Base-by-base conservation (phyloP, 1,140 invertebrate genomes). In the Drosophila hydei region DNA sequence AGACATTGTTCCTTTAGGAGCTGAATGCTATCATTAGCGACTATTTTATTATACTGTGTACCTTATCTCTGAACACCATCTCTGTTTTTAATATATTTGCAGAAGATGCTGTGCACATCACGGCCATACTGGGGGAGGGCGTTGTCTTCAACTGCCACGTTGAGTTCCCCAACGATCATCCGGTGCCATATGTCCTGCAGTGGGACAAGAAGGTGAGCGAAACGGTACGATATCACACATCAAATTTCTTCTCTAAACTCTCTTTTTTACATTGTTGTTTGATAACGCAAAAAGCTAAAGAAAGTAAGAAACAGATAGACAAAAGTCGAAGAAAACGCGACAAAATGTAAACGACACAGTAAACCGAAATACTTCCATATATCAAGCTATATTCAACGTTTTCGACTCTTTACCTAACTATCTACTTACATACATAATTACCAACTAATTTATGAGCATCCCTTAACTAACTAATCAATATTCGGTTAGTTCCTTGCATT, bases 131-230 rank as follows among this genome's bases (percentile, higher is more conserved):
- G 88, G 97, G 97, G 89, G 97, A 98, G 93, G 97, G 96, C 85
- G 97, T 98, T 92, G 96, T 98, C 90, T 97, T 99, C 94, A 98
- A 98, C 93, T 99, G 97, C 93, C 96, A 97, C 93, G 97, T 99
- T 92, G 97, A 98, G 92, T 98, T 97, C 93, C 97, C 97, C 77
- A 96, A 97, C 92, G 96, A 97, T 93, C 96, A 97, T 92, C 96
- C 96, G 89, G 97, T 98, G 93, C 97, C 97, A 92, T 98, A 98
- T 94, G 97, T 98, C 93, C 95, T 98, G 92, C 97, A 98, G 94
- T 99, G 97, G 97, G 96, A 98, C 95, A 98, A 98, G 95, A 97
- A 98, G 96, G 97, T 98, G 96, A 96, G 95, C 95, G 96, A 96
- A 93, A 96, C 95, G 96, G 96, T 97, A 96, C 95, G 95, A 95